Base-by-base conservation (phyloP, 2,888 invertebrate species). In the Sylvicola cinctus region DNA sequence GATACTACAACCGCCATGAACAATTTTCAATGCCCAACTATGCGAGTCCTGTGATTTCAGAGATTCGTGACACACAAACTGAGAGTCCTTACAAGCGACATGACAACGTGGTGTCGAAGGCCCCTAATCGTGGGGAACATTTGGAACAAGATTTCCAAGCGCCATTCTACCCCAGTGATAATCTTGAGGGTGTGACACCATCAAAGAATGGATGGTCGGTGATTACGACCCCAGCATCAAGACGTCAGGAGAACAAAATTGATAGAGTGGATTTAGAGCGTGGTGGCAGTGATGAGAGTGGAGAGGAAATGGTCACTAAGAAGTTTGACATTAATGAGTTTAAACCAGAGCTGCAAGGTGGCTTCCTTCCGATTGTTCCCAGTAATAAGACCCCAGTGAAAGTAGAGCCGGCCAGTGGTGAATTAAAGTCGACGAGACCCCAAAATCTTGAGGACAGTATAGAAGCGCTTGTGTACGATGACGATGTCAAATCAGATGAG, bases 331-430 rank as follows among this genome's bases (percentile, higher is more conserved):
- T 68, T 4, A 71, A 74, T 42, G 68, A 64, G 42, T 75, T 75
- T 43, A 70, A 71, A 41, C 75, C 75, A 0, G 69, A 74, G 43
- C 49, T 75, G 13, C 69, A 70, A 42, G 70, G 74, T 3, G 75
- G 75, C 0, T 75, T 75, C 43, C 67, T 70, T 44, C 75, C 75
- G 1, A 70, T 75, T 34, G 79, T 78, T 47, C 55, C 58, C 20
- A 50, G 55, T 0, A 28, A n/a, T n/a, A n/a, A 20, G 8, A 4
- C 20, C 4, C 20, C 20, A 20, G 8, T 20, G 4, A 4, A 20
- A 20, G 20, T 20, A 8, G 20, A 20, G 8, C 5, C 20, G 8
- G 20, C 20, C 4, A 20, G 8, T 4, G 20, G 20, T 20, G 20
- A 20, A 20, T 20, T 20, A 20, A 20, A 20, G 8, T 20, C 20